phyloP scores from a whole-genome alignment of 1,140 invertebrate species.

The Archegozetes longisetosus region DNA sequence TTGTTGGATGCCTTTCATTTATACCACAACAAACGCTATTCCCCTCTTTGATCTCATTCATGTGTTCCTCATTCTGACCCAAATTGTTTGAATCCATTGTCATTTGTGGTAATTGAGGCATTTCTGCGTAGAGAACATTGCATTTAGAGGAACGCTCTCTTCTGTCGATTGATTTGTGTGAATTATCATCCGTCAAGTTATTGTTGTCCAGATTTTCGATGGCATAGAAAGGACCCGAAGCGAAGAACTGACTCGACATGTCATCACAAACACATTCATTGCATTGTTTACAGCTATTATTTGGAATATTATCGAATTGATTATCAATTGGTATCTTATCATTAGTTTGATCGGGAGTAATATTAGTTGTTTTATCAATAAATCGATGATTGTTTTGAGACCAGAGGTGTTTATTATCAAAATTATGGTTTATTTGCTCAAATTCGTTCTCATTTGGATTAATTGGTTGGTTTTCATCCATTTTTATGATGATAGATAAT shows the following conservation, averaged over 20 bases:
- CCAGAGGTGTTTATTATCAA: too few species aligned
- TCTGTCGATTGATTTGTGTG: background rate
- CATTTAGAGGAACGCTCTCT: background rate
- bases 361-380: too few species aligned
- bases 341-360: too few species aligned
- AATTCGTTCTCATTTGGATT: too few species aligned
- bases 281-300: too few species aligned
- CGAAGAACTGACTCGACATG: background rate
- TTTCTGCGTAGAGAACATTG: constrained; percentile 4
- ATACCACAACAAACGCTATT: too few species aligned
- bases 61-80: background rate
- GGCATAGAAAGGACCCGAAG: constrained; percentile 5
- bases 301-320: too few species aligned
- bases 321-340: too few species aligned
- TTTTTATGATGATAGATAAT: too few species aligned
- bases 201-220: background rate
- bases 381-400: too few species aligned
- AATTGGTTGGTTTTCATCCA: too few species aligned
- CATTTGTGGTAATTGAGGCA: background rate
- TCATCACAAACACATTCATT: background rate
- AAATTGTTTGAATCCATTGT: background rate
- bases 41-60: background rate
- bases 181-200: background rate
- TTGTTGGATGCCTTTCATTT: background rate
- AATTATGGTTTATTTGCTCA: too few species aligned